Conservation (phyloP, 2,797 vertebrate species). For the Hippocampus kuda region DNA sequence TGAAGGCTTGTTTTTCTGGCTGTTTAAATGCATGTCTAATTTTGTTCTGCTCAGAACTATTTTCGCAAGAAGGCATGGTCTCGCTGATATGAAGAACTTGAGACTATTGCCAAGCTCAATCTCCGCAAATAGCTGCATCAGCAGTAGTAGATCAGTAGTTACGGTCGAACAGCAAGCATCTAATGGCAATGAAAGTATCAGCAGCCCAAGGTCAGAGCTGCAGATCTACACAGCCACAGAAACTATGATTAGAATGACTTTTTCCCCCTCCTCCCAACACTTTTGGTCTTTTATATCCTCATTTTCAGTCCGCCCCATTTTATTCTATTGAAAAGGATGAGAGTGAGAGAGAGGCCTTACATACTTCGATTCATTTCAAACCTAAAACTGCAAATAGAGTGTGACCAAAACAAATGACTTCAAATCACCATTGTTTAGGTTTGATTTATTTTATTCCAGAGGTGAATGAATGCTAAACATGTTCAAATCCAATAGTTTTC, state of each 20-base stretch:
- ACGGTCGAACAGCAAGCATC: slow-evolving; percentile 1
- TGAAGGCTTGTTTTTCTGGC: slow-evolving; percentile 12
- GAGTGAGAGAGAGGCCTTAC: not conserved
- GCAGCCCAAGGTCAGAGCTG: slow-evolving; percentile 8
- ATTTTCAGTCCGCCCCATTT: not conserved
- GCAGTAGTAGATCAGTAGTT: slow-evolving; percentile 24
- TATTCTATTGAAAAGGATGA: not conserved
- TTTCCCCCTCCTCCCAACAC: not conserved
- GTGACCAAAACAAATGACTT: too few species aligned
- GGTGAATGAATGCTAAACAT: too few species aligned
- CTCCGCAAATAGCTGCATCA: slow-evolving; percentile 21
- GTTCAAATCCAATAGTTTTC: too few species aligned
- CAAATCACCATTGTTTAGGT: too few species aligned
- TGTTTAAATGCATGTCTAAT: slow-evolving; percentile 11
- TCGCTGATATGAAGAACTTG: slow-evolving; percentile 15
- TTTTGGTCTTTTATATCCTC: not conserved
- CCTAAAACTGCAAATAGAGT: too few species aligned
- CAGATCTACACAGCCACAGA: not conserved
- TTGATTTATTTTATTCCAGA: too few species aligned
- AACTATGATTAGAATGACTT: not conserved
- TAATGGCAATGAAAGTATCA: slow-evolving; percentile 14
- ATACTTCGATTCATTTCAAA: too few species aligned
- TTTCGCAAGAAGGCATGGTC: slow-evolving; percentile 21
- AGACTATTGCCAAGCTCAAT: slow-evolving; percentile 12
- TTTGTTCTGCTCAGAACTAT: slow-evolving; percentile 5